phyloP scores from a whole-genome alignment of 1,140 invertebrate genomes.

The Rhyacophila brunnea region DNA sequence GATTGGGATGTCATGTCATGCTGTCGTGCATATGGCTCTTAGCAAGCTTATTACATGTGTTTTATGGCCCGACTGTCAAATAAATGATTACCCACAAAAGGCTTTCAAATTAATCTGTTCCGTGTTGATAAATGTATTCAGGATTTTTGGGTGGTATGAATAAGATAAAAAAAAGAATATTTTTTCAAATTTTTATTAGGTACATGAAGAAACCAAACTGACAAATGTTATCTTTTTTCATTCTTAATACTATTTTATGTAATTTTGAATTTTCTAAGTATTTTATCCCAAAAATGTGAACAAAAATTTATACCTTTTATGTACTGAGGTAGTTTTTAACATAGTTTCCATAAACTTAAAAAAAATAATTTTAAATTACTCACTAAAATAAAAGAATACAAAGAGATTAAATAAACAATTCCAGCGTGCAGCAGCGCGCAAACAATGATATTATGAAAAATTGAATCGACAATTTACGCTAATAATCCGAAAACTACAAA shows the following conservation, averaged over 20 bases:
- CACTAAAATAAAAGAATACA: background rate
- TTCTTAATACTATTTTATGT: constrained; percentile 11
- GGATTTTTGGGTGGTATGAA: too few relatives aligned
- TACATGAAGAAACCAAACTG: constrained; percentile 22
- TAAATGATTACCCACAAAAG: too few relatives aligned
- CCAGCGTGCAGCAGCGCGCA: background rate
- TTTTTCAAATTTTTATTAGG: constrained; percentile 17
- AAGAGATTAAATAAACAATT: too few relatives aligned
- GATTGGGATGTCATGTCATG: too few relatives aligned
- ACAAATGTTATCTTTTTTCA: constrained; percentile 6
- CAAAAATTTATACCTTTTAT: constrained; percentile 13
- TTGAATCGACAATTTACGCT: background rate
- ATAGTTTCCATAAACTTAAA: constrained; percentile 9
- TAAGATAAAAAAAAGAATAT: constrained; percentile 5
- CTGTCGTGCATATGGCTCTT: too few relatives aligned
- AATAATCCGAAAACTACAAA: background rate
- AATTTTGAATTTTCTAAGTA: constrained; percentile 4
- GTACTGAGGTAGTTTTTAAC: constrained; percentile 15
- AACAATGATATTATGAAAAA: background rate
- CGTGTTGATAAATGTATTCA: too few relatives aligned
- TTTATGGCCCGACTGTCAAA: too few relatives aligned
- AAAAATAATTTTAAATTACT: constrained; percentile 1
- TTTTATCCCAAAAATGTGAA: constrained; percentile 33
- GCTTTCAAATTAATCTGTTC: too few relatives aligned
- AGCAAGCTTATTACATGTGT: too few relatives aligned